These are phyloP conservation scores for Ailuropoda melanoleuca DNA, from an alignment of 2,113 vertebrate genomes.

Conservation along the genomic window DNA sequence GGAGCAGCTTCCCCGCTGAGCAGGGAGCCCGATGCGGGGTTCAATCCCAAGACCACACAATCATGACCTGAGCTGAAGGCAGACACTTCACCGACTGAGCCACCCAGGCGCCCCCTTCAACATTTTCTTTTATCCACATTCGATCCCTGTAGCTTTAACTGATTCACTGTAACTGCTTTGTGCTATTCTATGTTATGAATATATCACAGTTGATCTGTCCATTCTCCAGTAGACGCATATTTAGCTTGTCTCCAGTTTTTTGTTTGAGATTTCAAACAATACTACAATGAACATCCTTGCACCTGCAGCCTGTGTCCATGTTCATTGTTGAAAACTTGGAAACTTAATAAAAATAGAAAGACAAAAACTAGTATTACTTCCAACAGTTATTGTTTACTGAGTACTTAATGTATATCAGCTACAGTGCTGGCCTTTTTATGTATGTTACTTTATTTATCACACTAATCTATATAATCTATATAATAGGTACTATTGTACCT, in stretches of 20 bases:
- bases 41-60: too few relatives aligned
- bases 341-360: not conserved
- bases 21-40: too few relatives aligned
- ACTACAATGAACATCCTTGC: not conserved
- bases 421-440: not conserved
- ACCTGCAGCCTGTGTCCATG: not conserved
- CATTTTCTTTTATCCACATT: not conserved
- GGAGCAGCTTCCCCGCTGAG: too few relatives aligned
- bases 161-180: not conserved
- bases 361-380: not conserved
- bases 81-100: too few relatives aligned
- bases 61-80: too few relatives aligned
- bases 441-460: conserved; percentile 9
- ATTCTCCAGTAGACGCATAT: not conserved
- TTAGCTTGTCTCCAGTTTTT: not conserved
- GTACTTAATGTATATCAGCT: not conserved
- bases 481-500: not conserved
- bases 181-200: not conserved
- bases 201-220: not conserved
- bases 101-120: not conserved
- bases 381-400: not conserved
- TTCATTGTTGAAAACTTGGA: not conserved
- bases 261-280: not conserved
- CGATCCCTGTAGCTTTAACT: not conserved
- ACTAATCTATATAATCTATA: not conserved